Evolutionary conservation across 2,797 vertebrate species (phyloP), one percentile per base, ranked within the genome.

Genomic region (Sebastes itinus): DNA sequence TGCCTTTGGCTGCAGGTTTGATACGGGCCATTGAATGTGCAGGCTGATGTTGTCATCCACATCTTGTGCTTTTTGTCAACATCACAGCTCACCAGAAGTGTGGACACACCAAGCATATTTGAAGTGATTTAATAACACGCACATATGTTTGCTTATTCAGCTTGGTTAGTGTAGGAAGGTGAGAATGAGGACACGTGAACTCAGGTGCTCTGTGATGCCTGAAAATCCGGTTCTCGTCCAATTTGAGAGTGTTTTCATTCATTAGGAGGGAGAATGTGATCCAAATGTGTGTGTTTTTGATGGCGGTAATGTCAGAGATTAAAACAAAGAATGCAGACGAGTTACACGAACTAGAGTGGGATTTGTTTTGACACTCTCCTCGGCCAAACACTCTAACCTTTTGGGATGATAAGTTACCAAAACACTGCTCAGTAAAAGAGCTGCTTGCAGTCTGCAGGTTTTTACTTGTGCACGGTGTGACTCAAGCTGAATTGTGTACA

Each of bases 41-140:
- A 2, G 33, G 52, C 30, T 64, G 32, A 33, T 33, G 12, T 25
- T 63, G 65, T 62, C 65, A 22, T 72, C 49, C 56, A 58, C 49
- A 81, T 74, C 65, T 7, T 22, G 35, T 78, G 65, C 7, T 85
- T 73, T 81, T 67, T 77, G 54, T 85, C 77, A 81, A 38, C 67
- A 75, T 68, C 59, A 38, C n/a, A 28, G 55, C 52, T 77, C 56
- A 16, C 16, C 30, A 54, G 8, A 63, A 25, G 64, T 75, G 59
- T 71, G 18, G 18, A 9, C 23, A 75, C 63, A 42, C 11, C 5
- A 14, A 25, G 38, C 18, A 25, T 63, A 58, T 28, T 66, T 38
- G 5, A 30, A 58, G 7, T 18, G 52, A 59, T 66, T 70, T 35
- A 25, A 71, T 14, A 30, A 55, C 72, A 58, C 7, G 13, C 42